phyloP scores from a whole-genome alignment of 92 coral and sea anemone species.

The Ricordea florida region DNA sequence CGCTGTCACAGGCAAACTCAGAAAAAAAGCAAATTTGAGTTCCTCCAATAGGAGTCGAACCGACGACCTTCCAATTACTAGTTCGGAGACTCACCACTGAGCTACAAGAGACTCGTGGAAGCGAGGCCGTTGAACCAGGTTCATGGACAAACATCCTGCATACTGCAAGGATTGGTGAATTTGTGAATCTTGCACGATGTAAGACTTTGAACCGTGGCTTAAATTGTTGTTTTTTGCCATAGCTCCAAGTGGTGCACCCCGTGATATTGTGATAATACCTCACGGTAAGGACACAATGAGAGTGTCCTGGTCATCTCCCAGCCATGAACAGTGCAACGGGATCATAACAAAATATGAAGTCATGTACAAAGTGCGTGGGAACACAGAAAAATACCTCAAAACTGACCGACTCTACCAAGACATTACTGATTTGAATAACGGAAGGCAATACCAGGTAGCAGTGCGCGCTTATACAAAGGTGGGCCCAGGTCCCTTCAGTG shows the following conservation, averaged over 20 bases:
- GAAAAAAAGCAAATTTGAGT: no score
- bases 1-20: no score
- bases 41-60: no score
- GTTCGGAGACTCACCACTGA: no score
- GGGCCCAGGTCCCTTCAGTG: slow-evolving; percentile 78
- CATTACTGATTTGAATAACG: slow-evolving; percentile 34
- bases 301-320: slow-evolving; percentile 70
- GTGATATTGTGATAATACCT: slow-evolving; percentile 68
- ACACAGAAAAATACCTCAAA: slow-evolving; percentile 7
- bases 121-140: no score
- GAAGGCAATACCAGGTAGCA: slow-evolving; percentile 36
- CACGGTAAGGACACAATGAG: slow-evolving; percentile 33
- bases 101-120: no score
- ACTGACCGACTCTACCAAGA: slow-evolving; percentile 56
- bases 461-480: slow-evolving; percentile 66
- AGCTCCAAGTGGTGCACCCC: slow-evolving; percentile 81
- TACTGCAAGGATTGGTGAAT: no score
- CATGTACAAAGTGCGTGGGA: slow-evolving; percentile 11
- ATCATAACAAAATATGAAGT: slow-evolving; percentile 62
- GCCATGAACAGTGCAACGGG: slow-evolving; percentile 52
- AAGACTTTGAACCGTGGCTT: background rate
- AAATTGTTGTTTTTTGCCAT: background rate
- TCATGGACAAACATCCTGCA: no score
- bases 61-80: no score
- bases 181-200: no score